These are phyloP conservation scores for Macrotrachela quadricornifera DNA, from an alignment of 1,140 invertebrate species.

Conservation along the genomic window DNA sequence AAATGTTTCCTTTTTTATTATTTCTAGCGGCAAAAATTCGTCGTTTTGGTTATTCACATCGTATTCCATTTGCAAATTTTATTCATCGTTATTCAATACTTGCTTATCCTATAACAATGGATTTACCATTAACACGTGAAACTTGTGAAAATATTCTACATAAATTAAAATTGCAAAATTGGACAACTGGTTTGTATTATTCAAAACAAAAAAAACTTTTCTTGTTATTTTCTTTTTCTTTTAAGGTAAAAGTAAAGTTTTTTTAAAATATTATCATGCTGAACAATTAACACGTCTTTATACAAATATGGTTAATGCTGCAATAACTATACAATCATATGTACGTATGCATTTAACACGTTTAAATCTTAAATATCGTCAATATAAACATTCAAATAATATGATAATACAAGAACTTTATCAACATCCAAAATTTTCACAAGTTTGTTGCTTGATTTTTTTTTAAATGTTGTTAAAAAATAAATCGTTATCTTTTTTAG, in stretches of 20 bases:
- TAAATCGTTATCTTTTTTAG: too few relatives aligned
- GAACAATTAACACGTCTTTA: slow-evolving; percentile 55
- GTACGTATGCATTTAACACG: slow-evolving; percentile 26
- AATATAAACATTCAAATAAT: too few relatives aligned
- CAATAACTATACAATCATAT: slow-evolving; percentile 47
- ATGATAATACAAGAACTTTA: too few relatives aligned
- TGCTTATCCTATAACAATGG: slow-evolving; percentile 6
- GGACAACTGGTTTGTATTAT: slow-evolving; percentile 59
- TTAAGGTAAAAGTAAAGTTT: slow-evolving; percentile 41
- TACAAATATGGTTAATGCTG: slow-evolving; percentile 46
- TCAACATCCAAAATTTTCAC: too few relatives aligned
- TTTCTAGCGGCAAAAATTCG: slow-evolving; percentile 48
- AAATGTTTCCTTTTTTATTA: too few relatives aligned
- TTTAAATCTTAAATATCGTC: too few relatives aligned
- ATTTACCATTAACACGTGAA: slow-evolving; percentile 44
- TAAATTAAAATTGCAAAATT: slow-evolving; percentile 53
- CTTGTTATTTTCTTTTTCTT: neutral
- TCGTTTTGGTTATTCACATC: slow-evolving; percentile 55
- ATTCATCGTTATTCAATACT: slow-evolving; percentile 43
- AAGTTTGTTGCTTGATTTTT: too few relatives aligned
- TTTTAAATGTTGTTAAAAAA: too few relatives aligned
- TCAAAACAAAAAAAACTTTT: slow-evolving; percentile 11
- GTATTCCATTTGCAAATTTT: slow-evolving; percentile 54
- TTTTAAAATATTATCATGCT: slow-evolving; percentile 63
- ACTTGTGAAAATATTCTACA: slow-evolving; percentile 47